Evolutionary conservation across 2,888 invertebrate genomes (phyloP), one percentile per base, ranked within the genome.

Genomic region (Drosophila anomalata): DNA sequence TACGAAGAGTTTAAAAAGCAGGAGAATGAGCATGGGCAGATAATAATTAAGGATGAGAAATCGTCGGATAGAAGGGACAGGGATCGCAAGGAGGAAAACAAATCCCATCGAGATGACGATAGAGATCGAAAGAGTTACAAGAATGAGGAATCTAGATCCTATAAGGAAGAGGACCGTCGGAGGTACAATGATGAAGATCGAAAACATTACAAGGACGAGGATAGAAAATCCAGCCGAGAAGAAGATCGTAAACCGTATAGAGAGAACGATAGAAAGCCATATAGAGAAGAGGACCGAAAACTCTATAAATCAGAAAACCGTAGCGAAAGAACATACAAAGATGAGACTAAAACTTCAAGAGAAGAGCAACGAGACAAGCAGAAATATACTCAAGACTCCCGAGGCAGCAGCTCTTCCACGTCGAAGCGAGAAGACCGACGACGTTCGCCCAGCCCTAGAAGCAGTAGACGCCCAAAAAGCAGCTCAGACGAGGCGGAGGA

Each of bases 1-100:
- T 96, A 94, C 89, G 95, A 96, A 77, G 94, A 95, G 79, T 96
- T 95, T 85, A 95, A 94, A 80, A 93, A 93, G 86, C 92, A 77
- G 79, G 92, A 85, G 65, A 91, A 79, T 73, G 90, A 90, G 53
- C 68, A 76, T 65, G 91, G 89, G 0, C 77, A 91, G 78, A 88
- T 90, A 29, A 78, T 89, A 39, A 26, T 89, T 79, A 80, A 81
- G 53, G 44, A 26, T 12, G 75, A 75, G 14, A 67, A 69, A 17
- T 59, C 79, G 20, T 53, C 48, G 14, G 77, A 58, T 0, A 58
- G 61, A n/a, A 66, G 50, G 6, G 62, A 62, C 1, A 61, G 62
- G 12, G 53, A 58, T 17, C 63, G 31, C 2, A 66, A 53, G 41
- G 52, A 52, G 17, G 29, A 66, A n/a, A 29, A 29, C 11, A 66